A percentile compares a stretch with the other conserved stretches of the same genome.
phyloP scores from a whole-genome alignment of 2,797 vertebrate species.

The Spinus olivaceus region DNA sequence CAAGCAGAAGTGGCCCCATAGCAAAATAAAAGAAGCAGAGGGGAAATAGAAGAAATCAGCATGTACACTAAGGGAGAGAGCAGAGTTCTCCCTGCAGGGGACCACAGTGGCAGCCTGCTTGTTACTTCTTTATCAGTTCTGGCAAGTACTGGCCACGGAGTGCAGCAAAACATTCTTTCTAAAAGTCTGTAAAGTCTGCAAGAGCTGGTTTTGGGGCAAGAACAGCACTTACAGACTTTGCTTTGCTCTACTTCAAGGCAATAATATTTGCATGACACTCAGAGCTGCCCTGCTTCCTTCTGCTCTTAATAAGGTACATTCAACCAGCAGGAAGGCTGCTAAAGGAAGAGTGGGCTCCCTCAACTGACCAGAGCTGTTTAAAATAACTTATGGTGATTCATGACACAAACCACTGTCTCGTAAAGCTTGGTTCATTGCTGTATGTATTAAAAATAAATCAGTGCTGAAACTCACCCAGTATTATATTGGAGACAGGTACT shows the following conservation, averaged over 20 bases:
- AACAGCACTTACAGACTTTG: not conserved
- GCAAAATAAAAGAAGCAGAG: not conserved
- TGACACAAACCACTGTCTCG: not conserved
- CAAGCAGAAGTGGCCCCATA: not conserved
- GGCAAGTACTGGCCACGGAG: not conserved
- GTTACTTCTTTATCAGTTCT: not conserved
- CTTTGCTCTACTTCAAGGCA: not conserved
- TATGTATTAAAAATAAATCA: not conserved
- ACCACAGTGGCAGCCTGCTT: not conserved
- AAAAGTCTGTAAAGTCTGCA: not conserved
- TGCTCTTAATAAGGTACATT: not conserved
- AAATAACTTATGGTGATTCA: not conserved
- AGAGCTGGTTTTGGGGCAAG: not conserved
- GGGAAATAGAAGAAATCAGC: not conserved
- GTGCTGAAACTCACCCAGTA: constrained; percentile 82
- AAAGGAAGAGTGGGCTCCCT: not conserved
- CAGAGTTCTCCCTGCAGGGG: not conserved
- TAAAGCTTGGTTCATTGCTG: not conserved
- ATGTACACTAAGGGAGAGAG: not conserved
- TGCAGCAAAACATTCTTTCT: not conserved
- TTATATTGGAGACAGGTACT: constrained; percentile 85
- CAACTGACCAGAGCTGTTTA: not conserved
- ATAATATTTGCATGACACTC: not conserved
- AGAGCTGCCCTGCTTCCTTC: not conserved
- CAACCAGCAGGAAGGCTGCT: not conserved